Evolutionary conservation across 2,888 invertebrate genomes (phyloP), one percentile per base, ranked within the genome.

Genomic region (Nebria salina): DNA sequence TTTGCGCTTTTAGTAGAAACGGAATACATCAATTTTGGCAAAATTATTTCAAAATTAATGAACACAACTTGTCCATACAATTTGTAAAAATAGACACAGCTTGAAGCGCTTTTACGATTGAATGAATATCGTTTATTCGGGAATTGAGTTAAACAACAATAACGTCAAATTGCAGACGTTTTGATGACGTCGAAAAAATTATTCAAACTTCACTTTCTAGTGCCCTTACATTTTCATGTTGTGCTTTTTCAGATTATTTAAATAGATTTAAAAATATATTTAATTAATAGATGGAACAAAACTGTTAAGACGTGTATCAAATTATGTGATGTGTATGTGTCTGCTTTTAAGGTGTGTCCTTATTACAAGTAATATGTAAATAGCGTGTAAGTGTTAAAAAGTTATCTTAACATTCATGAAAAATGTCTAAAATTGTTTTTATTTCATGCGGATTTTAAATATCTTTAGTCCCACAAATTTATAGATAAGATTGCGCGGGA

Each of bases 221-320:
- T 83, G 83, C 82, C 82, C 83, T 83, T 83, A 83, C 81, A 81
- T 76, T 54, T 81, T 76, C 81, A 76, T 76, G 81, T 81, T 81
- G 81, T 81, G 81, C 81, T 81, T 81, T 81, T 81, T 73, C 76
- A 81, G 76, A 81, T 81, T 65, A 81, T 81, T 81, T 81, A 81
- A 81, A 81, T 72, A 81, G 73, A 81, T 41, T 54, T 81, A 76
- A 70, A 26, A 70, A 26, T 70, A 70, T 70, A 70, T 54, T 54
- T 54, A 54, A 74, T 54, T 54, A 74, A 15, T 54, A 43, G 41
- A 75, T 80, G 75, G 81, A 76, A 76, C 65, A 75, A 54, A 81
- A 81, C 34, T 81, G 81, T 81, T 81, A 66, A 76, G 73, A 81
- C 76, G 81, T 81, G 81, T 81, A 81, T 76, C 81, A 72, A 72